Conservation (phyloP, 2,888 invertebrate genomes). For the Andrena fulva region DNA sequence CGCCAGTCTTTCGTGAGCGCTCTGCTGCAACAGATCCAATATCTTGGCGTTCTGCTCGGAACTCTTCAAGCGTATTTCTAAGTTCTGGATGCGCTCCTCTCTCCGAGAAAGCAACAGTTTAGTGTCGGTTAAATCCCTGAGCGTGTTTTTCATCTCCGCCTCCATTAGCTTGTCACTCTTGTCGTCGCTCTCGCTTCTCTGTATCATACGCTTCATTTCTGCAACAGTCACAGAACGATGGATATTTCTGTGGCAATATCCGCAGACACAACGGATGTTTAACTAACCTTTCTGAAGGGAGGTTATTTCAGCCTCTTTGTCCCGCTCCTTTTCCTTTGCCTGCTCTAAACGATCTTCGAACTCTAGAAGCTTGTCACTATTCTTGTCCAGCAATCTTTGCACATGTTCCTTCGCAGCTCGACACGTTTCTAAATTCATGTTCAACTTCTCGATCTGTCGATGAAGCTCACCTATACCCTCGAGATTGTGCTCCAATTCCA, state of each 20-base stretch:
- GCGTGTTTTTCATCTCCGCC: slow-evolving; percentile 69
- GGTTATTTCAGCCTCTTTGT: slow-evolving; percentile 79
- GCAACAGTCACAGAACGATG: neutral
- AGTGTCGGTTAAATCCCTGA: slow-evolving; percentile 67
- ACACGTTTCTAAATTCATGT: slow-evolving; percentile 57
- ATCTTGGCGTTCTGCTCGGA: slow-evolving; percentile 61
- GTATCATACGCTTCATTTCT: slow-evolving; percentile 76
- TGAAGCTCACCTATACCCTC: slow-evolving; percentile 40
- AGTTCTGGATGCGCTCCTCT: slow-evolving; percentile 53
- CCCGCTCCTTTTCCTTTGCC: slow-evolving; percentile 65
- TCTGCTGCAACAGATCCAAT: slow-evolving; percentile 62
- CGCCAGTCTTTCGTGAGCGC: slow-evolving; percentile 61
- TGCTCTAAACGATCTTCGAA: slow-evolving; percentile 58
- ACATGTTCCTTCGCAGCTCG: slow-evolving; percentile 52
- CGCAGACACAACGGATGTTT: neutral
- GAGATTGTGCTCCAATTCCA: slow-evolving; percentile 57
- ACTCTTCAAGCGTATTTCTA: slow-evolving; percentile 60
- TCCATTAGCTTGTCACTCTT: slow-evolving; percentile 70
- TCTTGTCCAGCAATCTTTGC: slow-evolving; percentile 52
- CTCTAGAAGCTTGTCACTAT: slow-evolving; percentile 42
- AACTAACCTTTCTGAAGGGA: slow-evolving; percentile 76
- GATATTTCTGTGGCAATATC: neutral
- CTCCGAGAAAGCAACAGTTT: slow-evolving; percentile 59
- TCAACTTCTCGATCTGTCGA: slow-evolving; percentile 52
- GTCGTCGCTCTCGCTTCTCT: slow-evolving; percentile 49